Evolutionary conservation across 2,113 vertebrate genomes (phyloP).

Genomic region (Danio rerio): DNA sequence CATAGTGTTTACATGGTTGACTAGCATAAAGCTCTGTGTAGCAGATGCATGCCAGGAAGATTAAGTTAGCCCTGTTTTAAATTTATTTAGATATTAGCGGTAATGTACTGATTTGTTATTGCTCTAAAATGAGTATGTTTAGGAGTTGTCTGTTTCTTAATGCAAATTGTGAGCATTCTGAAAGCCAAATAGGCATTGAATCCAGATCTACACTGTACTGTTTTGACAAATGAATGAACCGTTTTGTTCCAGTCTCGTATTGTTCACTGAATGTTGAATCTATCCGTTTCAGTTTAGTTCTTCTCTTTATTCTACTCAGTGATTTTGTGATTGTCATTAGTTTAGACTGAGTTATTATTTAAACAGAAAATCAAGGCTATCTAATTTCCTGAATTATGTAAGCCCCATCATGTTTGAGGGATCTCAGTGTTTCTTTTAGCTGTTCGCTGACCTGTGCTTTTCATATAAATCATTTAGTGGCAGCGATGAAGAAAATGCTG

Average conservation of each 20-base stretch:
- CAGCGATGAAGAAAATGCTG: background rate
- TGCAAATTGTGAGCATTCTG: background rate
- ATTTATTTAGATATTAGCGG: background rate
- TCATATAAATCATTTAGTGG: background rate
- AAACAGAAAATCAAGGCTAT: background rate
- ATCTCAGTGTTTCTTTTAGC: background rate
- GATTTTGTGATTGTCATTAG: background rate
- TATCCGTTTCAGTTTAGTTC: background rate
- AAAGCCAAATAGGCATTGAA: background rate
- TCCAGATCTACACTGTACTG: background rate
- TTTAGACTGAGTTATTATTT: background rate
- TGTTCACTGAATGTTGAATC: background rate
- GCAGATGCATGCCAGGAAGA: background rate
- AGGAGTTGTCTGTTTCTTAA: background rate
- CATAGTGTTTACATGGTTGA: background rate
- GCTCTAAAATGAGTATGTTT: background rate
- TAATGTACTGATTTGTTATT: background rate
- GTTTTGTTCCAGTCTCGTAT: background rate
- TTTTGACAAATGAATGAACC: background rate
- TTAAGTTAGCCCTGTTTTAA: too few species aligned
- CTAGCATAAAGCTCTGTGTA: conserved; percentile 7
- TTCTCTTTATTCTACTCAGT: background rate
- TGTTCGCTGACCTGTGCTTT: background rate
- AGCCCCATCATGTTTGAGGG: background rate
- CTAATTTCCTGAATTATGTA: background rate